These are phyloP conservation scores for Ornithoptera alexandrae DNA, from an alignment of 2,888 invertebrate species.

Conservation along the genomic window DNA sequence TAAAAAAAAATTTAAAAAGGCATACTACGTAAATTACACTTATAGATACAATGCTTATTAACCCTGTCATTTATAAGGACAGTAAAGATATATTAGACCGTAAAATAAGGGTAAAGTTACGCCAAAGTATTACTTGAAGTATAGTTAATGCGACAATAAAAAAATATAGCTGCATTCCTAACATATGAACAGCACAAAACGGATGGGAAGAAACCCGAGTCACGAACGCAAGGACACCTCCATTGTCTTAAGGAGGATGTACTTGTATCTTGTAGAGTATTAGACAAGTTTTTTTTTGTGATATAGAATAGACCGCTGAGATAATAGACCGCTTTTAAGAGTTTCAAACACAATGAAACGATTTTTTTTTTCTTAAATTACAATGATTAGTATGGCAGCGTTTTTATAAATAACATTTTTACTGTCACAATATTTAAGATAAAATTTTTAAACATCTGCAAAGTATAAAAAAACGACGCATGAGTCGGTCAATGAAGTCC, in stretches of 20 bases:
- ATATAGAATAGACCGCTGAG: slow-evolving; percentile 16
- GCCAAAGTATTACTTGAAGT: neutral
- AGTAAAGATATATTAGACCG: neutral
- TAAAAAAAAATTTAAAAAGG: too few species aligned
- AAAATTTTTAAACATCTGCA: neutral
- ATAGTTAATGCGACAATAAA: neutral
- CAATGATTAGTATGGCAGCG: too few species aligned
- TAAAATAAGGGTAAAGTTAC: neutral
- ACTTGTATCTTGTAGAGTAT: slow-evolving; percentile 38
- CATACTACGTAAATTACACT: too few species aligned
- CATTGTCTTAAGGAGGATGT: slow-evolving; percentile 49
- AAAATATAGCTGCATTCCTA: neutral
- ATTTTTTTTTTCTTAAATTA: neutral
- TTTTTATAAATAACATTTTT: neutral
- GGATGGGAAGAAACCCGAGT: slow-evolving; percentile 41
- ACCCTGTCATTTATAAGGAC: too few species aligned
- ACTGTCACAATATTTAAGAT: neutral
- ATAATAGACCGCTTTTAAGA: slow-evolving; percentile 28
- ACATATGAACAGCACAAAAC: slow-evolving; percentile 18
- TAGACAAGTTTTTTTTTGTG: slow-evolving; percentile 36
- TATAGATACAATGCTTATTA: too few species aligned
- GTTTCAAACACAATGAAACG: neutral
- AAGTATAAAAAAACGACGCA: neutral
- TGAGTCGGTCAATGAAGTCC: neutral
- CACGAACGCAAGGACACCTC: slow-evolving; percentile 45